phyloP scores from a whole-genome alignment of 2,113 vertebrate species.

The Amia ocellicauda region DNA sequence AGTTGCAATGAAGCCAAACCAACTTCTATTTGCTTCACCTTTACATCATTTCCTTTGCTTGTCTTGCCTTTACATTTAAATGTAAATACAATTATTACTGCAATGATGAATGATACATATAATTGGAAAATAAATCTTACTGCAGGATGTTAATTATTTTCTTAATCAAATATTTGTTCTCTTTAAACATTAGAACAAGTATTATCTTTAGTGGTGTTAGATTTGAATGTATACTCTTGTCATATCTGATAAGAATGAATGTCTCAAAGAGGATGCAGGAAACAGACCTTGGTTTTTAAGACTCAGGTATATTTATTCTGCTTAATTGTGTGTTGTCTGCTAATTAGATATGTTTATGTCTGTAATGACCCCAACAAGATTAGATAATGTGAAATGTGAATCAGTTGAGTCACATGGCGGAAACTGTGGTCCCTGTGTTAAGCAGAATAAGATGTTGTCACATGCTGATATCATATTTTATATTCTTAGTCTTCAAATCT shows the following conservation, averaged over 20 bases:
- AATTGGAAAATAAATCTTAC: no score
- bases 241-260: not conserved
- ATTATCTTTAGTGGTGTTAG: no score
- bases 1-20: no score
- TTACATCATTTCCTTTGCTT: no score
- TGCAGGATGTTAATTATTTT: no score
- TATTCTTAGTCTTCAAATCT: not conserved
- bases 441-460: not conserved
- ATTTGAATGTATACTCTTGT: not conserved
- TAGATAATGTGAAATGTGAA: not conserved
- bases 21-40: no score
- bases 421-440: not conserved
- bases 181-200: no score
- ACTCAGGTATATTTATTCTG: not conserved
- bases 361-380: not conserved
- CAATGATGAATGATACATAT: no score
- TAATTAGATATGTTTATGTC: not conserved
- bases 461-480: not conserved
- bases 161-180: no score
- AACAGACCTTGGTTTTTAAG: not conserved
- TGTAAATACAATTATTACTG: no score
- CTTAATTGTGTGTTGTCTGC: slow-evolving; percentile 2
- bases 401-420: not conserved
- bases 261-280: not conserved
- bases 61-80: no score